Evolutionary conservation across 2,113 vertebrate species (phyloP), one percentile per base, ranked within the genome.

Genomic region (Oryzias javanicus): DNA sequence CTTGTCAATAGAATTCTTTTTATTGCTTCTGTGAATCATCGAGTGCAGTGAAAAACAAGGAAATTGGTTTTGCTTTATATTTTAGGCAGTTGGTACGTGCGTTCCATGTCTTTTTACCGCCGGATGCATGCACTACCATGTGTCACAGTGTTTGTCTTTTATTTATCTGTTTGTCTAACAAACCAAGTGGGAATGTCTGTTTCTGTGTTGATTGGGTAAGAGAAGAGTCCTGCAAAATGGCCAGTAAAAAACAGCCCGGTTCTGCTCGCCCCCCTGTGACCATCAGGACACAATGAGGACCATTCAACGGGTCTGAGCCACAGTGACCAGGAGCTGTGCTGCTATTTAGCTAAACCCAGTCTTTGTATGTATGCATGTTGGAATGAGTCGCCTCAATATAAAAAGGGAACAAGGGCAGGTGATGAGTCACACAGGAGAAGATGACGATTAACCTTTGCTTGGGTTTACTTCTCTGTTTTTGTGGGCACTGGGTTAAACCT

Each of bases 201-300:
- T 84, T 57, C 72, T 67, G 65, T 22, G 81, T 86, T 88, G 81
- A 82, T 81, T 2, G 67, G 79, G 85, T 83, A 80, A 88, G 80
- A 86, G 83, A 67, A 53, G 62, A 70, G 79, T 66, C 48, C 14
- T 84, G 84, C 75, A 82, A 89, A 91, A 87, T 82, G 63, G 87
- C 70, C 67, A 84, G 76, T 88, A 82, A 86, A 88, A 87, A 89
- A 77, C 81, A 82, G 64, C 60, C 81, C 63, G 78, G 67, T 85
- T 86, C 78, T 87, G 72, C 56, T 14, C 76, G 82, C 85, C 83
- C 29, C 83, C 83, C 82, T 82, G 86, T 88, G 89, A 88, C 84
- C 70, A 56, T 48, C 55, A 74, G 59, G 78, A 89, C 88, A 91
- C 90, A 92, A 91, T 90, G 85, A 86, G 64, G 65, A 86, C 85